A percentile compares a stretch with the other conserved stretches of the same genome.
These are phyloP conservation scores for Eucriotettix oculatus DNA, from an alignment of 2,888 invertebrate genomes.

Conservation along the genomic window DNA sequence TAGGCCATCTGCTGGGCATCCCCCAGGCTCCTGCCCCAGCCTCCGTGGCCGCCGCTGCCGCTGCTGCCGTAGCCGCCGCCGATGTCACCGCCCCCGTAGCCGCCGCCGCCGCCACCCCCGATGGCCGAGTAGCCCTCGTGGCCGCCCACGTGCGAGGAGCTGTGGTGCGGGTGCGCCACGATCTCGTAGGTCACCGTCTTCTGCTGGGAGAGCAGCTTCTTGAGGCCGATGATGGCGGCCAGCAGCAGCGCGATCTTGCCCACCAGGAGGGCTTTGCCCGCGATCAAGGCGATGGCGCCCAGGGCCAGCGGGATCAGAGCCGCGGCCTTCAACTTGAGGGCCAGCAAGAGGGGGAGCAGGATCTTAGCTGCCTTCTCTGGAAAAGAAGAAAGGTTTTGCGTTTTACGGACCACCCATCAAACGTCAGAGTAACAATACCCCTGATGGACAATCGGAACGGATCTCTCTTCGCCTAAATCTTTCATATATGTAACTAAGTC, in stretches of 20 bases:
- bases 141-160: slow-evolving; percentile 48
- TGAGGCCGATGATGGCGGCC: slow-evolving; percentile 67
- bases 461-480: too few relatives aligned
- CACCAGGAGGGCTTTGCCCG: slow-evolving; percentile 68
- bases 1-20: slow-evolving; percentile 65
- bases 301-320: slow-evolving; percentile 61
- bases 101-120: slow-evolving; percentile 38
- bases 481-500: too few relatives aligned
- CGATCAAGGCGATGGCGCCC: slow-evolving; percentile 68
- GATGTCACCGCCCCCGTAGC: slow-evolving; percentile 29
- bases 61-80: slow-evolving; percentile 39
- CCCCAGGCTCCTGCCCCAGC: slow-evolving; percentile 56
- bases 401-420: background rate
- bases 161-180: slow-evolving; percentile 68
- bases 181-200: slow-evolving; percentile 81
- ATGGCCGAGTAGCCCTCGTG: slow-evolving; percentile 38
- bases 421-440: too few relatives aligned
- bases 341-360: slow-evolving; percentile 56
- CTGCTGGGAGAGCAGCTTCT: slow-evolving; percentile 63
- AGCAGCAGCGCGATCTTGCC: slow-evolving; percentile 73
- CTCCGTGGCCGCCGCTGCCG: slow-evolving; percentile 38
- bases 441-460: too few relatives aligned
- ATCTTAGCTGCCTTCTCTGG: slow-evolving; percentile 54
- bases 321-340: slow-evolving; percentile 61
- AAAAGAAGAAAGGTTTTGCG: slow-evolving; percentile 1